phyloP scores from a whole-genome alignment of 64 coral and sea anemone genomes.

The Montipora efflorescens region DNA sequence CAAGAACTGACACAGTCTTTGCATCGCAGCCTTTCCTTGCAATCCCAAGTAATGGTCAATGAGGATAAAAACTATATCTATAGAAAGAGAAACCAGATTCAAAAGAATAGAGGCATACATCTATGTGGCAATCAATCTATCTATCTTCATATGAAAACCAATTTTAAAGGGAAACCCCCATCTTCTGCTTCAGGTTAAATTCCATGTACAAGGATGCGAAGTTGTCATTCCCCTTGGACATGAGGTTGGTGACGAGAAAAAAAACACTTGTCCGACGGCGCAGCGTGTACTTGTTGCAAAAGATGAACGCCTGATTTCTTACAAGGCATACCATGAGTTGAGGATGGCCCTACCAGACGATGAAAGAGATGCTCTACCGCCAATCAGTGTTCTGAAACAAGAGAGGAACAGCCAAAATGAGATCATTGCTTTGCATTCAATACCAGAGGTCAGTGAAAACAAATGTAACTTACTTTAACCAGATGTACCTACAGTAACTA shows the following conservation, averaged over 20 bases:
- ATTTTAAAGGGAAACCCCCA: background rate
- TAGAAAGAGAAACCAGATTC: too few species aligned
- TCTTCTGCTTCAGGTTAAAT: background rate
- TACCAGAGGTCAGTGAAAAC: too few species aligned
- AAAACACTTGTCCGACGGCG: background rate
- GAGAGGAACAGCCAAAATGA: background rate
- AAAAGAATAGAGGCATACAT: too few species aligned
- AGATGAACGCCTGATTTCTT: slow-evolving; percentile 36
- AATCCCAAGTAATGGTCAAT: background rate
- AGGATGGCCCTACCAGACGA: slow-evolving; percentile 43
- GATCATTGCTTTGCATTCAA: background rate
- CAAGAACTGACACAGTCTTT: too few species aligned
- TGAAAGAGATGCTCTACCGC: background rate
- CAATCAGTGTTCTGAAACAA: background rate
- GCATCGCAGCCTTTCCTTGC: background rate
- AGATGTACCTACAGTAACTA: too few species aligned
- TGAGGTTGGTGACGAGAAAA: background rate
- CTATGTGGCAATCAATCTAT: background rate
- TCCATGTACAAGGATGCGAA: background rate
- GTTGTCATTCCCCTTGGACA: background rate
- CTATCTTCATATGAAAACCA: background rate
- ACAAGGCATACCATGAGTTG: slow-evolving; percentile 58
- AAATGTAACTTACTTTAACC: too few species aligned
- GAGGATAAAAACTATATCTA: too few species aligned
- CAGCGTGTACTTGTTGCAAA: slow-evolving; percentile 22